Conservation (phyloP, 2,888 invertebrate genomes). For the Zele albiditarsus region DNA sequence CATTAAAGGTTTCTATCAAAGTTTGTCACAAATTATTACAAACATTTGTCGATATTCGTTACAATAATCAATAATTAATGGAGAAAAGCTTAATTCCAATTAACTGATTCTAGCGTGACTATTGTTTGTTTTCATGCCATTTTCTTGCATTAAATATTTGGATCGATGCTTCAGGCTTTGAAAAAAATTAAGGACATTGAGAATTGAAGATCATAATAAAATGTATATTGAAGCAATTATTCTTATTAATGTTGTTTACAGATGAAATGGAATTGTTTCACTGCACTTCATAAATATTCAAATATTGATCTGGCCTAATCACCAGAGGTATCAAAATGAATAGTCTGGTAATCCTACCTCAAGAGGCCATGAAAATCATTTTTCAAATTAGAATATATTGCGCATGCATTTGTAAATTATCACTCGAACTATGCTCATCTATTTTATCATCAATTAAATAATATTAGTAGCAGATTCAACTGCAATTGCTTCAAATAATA, state of each 20-base stretch:
- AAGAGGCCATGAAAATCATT: background rate
- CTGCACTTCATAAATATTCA: background rate
- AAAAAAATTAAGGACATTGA: slow-evolving; percentile 4
- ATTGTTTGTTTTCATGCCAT: slow-evolving; percentile 60
- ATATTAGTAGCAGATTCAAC: too few relatives aligned
- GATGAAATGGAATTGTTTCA: background rate
- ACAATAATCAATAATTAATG: slow-evolving; percentile 63
- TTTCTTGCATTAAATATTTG: slow-evolving; percentile 51
- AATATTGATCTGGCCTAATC: background rate
- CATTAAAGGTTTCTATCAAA: slow-evolving; percentile 72
- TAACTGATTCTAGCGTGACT: slow-evolving; percentile 68
- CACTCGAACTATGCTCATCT: background rate
- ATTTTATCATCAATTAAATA: too few relatives aligned
- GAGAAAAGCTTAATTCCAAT: slow-evolving; percentile 69
- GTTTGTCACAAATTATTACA: slow-evolving; percentile 71
- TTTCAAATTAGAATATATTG: background rate
- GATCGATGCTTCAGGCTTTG: slow-evolving; percentile 3
- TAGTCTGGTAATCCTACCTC: background rate
- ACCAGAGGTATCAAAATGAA: background rate
- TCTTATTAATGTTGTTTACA: background rate
- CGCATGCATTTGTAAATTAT: background rate
- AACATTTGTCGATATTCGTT: slow-evolving; percentile 70
- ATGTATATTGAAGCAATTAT: background rate
- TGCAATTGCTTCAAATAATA: too few relatives aligned
- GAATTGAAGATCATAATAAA: background rate